Percentiles rank a stretch among this genome's conserved stretches.
These are phyloP conservation scores for Cyclopterus lumpus DNA, from an alignment of 2,797 vertebrate species.

Conservation along the genomic window DNA sequence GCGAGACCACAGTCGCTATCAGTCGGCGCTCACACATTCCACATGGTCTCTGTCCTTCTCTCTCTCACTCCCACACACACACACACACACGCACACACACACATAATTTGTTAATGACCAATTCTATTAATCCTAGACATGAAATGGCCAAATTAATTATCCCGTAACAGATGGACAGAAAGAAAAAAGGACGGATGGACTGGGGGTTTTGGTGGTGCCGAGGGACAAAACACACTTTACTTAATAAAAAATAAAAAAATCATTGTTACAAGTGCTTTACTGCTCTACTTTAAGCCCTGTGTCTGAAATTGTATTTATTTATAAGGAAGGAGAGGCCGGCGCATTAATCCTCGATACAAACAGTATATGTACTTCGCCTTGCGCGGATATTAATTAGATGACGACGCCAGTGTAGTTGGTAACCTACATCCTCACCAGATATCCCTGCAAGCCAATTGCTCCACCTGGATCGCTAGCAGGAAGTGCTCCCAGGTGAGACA, in stretches of 20 bases:
- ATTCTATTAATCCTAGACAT: slow-evolving; percentile 37
- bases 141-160: slow-evolving; percentile 9
- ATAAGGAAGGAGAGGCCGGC: neutral
- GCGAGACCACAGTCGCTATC: slow-evolving; percentile 53
- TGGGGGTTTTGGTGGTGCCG: neutral
- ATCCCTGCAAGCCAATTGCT: slow-evolving; percentile 24
- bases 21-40: slow-evolving; percentile 58
- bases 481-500: neutral
- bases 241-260: slow-evolving; percentile 50
- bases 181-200: neutral
- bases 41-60: slow-evolving; percentile 16
- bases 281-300: slow-evolving; percentile 37
- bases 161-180: neutral
- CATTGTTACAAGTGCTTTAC: slow-evolving; percentile 50
- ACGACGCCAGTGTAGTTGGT: slow-evolving; percentile 54
- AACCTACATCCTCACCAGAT: slow-evolving; percentile 56
- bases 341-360: slow-evolving; percentile 15
- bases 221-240: slow-evolving; percentile 41
- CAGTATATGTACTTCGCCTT: neutral
- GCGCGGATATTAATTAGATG: slow-evolving; percentile 48
- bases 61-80: slow-evolving; percentile 16
- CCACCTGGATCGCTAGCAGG: slow-evolving; percentile 34
- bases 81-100: slow-evolving; percentile 7
- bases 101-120: slow-evolving; percentile 29
- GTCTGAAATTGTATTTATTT: slow-evolving; percentile 36